Evolutionary conservation across 2,888 invertebrate species (phyloP), one percentile per base, ranked within the genome.

Genomic region (Tortricodes alternella): DNA sequence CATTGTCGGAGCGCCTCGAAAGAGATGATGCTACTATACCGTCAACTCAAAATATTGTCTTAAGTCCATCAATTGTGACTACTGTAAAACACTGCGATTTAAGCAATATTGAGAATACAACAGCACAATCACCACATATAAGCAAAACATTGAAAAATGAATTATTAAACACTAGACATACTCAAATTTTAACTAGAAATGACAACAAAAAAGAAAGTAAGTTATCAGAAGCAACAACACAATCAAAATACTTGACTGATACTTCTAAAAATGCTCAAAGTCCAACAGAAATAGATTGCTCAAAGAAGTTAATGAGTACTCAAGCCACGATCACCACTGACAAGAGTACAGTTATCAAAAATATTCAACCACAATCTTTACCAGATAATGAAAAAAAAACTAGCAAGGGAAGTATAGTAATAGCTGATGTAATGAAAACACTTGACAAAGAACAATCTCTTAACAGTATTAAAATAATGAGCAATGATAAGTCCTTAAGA

Each of bases 211-310:
- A 18, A 27, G 23, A 9, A 16, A 16, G 16, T 23, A 50, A 41
- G 21, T 32, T 32, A 9, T 1, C 35, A 13, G 23, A 7, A 13
- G 18, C 1, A 13, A 2, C 53, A 29, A 32, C 21, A 16, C n/a
- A 11, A 21, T n/a, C 9, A 19, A 7, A 27, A 19, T n/a, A 15
- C 11, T 27, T 46, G 13, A 61, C 63, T 27, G 58, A 63, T 51
- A 44, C 60, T 34, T 39, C 55, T 34, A 39, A 50, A 50, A 48
- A 49, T 57, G 35, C 52, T 50, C 21, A 11, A 53, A 53, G 8
- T 38, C 15, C 7, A n/a, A 7, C 24, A 2, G 27, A 44, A 7
- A 18, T 9, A 35, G 27, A 51, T 58, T 48, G 44, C 53, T 34
- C 55, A 50, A 50, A 41, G 24, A 53, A 56, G 1, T 9, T 6